Conservation (phyloP, 2,113 vertebrate species). For the Vicugna pacos region DNA sequence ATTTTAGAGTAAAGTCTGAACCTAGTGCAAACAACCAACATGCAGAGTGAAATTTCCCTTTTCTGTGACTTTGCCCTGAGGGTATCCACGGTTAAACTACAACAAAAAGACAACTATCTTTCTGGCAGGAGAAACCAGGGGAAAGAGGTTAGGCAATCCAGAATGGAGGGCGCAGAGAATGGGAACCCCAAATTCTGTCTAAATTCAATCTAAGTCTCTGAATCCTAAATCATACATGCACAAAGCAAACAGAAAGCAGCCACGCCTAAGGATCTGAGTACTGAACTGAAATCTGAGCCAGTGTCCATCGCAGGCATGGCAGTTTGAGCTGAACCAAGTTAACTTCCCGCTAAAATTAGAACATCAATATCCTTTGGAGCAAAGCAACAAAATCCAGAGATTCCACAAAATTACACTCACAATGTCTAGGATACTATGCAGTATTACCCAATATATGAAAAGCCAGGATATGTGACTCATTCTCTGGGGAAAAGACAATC, state of each 20-base stretch:
- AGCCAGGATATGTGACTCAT: background rate
- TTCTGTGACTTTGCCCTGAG: background rate
- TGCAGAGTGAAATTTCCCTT: background rate
- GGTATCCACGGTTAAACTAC: background rate
- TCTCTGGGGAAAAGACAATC: background rate
- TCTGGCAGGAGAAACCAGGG: background rate
- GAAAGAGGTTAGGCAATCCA: background rate
- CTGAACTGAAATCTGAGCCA: background rate
- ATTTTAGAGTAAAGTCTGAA: background rate
- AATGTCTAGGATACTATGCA: background rate
- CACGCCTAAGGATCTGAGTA: background rate
- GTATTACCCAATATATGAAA: background rate
- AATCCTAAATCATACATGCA: background rate
- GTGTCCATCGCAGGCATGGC: background rate
- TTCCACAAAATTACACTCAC: background rate
- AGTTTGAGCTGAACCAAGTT: background rate
- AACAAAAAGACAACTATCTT: background rate
- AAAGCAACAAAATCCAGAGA: constrained; percentile 44
- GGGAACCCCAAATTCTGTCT: background rate
- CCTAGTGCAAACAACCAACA: background rate
- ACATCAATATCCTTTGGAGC: background rate
- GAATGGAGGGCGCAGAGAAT: background rate
- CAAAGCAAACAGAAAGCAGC: background rate
- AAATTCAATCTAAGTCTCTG: background rate
- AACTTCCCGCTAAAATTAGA: background rate